Percentiles rank a stretch among this genome's conserved stretches.
Evolutionary conservation across 1,140 invertebrate genomes (phyloP).

Genomic region (Papilio polyxenes): DNA sequence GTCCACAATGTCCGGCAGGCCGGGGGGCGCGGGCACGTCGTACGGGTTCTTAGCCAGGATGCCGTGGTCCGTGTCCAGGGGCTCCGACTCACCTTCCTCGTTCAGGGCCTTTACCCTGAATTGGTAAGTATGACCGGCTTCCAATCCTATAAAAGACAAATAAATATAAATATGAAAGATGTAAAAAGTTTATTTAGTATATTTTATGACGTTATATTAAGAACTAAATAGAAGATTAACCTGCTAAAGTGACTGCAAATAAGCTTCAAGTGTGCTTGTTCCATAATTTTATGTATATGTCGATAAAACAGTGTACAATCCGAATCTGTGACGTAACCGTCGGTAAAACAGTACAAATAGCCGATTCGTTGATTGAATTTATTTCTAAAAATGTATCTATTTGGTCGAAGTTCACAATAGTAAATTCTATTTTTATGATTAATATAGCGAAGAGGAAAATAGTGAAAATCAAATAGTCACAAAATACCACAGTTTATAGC

Average conservation of each 20-base stretch:
- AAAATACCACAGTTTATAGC: too few relatives aligned
- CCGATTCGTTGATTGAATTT: too few relatives aligned
- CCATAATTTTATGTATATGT: background rate
- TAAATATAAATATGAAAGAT: too few relatives aligned
- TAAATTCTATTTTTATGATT: too few relatives aligned
- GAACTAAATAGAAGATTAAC: background rate
- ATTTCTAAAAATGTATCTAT: too few relatives aligned
- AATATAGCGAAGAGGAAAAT: too few relatives aligned
- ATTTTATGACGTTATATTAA: background rate
- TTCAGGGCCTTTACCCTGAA: constrained; percentile 97
- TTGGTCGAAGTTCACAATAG: too few relatives aligned
- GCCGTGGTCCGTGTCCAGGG: constrained; percentile 91
- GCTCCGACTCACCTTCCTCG: constrained; percentile 97
- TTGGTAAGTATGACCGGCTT: constrained; percentile 95
- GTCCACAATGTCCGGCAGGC: constrained; percentile 94
- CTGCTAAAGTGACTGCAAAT: background rate
- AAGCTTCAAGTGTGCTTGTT: too few relatives aligned
- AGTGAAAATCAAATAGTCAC: too few relatives aligned
- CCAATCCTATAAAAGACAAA: constrained; percentile 83
- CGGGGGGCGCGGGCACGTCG: constrained; percentile 93
- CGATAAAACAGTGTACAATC: constrained; percentile 9
- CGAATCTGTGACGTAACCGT: background rate
- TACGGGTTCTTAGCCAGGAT: constrained; percentile 98
- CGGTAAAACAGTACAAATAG: background rate
- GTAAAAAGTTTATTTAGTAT: background rate